Percentiles rank a stretch among this genome's conserved stretches.
These are phyloP conservation scores for Acanthochromis polyacanthus DNA, from an alignment of 2,113 vertebrate genomes.

Conservation along the genomic window DNA sequence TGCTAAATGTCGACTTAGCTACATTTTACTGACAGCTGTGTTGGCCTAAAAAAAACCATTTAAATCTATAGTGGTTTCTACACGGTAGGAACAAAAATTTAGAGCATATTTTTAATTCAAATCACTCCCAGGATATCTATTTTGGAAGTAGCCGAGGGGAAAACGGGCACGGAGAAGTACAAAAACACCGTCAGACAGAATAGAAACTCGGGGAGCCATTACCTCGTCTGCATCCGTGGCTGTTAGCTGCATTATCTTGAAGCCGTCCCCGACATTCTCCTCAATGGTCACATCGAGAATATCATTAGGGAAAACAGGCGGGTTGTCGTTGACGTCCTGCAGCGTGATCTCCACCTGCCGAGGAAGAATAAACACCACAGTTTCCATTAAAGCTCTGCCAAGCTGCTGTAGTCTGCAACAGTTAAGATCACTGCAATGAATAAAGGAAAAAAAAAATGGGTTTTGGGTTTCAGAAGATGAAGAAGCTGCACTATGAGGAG, in stretches of 20 bases:
- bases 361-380: slow-evolving; percentile 56
- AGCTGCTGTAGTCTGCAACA: slow-evolving; percentile 31
- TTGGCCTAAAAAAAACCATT: slow-evolving; percentile 32
- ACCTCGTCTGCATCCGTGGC: slow-evolving; percentile 98
- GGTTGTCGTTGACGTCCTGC: slow-evolving; percentile 98
- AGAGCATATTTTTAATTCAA: slow-evolving; percentile 48
- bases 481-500: slow-evolving; percentile 39
- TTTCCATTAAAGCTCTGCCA: slow-evolving; percentile 59
- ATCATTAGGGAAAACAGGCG: slow-evolving; percentile 95
- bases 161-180: slow-evolving; percentile 52
- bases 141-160: slow-evolving; percentile 50
- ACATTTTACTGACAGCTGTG: slow-evolving; percentile 28
- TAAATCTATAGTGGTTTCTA: slow-evolving; percentile 28
- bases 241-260: slow-evolving; percentile 96
- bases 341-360: slow-evolving; percentile 97
- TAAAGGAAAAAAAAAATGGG: not conserved
- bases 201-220: slow-evolving; percentile 67
- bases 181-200: slow-evolving; percentile 55
- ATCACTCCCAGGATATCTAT: slow-evolving; percentile 51
- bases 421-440: slow-evolving; percentile 32
- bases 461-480: slow-evolving; percentile 53
- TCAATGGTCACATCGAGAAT: slow-evolving; percentile 94
- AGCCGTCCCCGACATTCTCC: slow-evolving; percentile 95
- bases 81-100: slow-evolving; percentile 36
- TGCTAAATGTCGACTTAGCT: slow-evolving; percentile 22